Evolutionary conservation across 2,113 vertebrate species (phyloP).

Genomic region (Varanus salvator): DNA sequence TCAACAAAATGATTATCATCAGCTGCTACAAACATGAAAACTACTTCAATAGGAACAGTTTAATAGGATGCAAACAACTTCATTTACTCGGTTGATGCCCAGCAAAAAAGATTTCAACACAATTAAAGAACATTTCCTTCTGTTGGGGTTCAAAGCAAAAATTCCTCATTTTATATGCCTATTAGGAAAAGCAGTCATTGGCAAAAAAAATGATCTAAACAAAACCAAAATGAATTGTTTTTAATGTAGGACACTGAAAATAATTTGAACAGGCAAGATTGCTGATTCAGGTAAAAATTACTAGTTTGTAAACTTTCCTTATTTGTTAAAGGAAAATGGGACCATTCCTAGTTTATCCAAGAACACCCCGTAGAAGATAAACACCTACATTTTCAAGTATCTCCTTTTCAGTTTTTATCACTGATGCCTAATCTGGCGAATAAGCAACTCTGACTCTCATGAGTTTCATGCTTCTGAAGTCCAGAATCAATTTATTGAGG

Average conservation of each 20-base stretch:
- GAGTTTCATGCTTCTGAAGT: rapidly evolving
- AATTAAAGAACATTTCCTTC: background rate
- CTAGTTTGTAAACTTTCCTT: background rate
- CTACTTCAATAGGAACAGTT: background rate
- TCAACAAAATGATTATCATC: background rate
- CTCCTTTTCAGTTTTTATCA: background rate
- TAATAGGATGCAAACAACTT: background rate
- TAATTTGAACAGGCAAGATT: background rate
- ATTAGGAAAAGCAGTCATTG: background rate
- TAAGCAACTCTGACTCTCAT: background rate
- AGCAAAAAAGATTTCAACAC: background rate
- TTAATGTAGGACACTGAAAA: background rate
- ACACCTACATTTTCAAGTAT: background rate
- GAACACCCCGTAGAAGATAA: background rate
- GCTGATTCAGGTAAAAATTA: background rate
- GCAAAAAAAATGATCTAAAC: background rate
- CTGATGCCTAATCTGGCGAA: background rate
- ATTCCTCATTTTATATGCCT: background rate
- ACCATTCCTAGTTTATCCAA: background rate
- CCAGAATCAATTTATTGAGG: conserved; percentile 82
- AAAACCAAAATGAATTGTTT: background rate
- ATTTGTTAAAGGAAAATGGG: background rate
- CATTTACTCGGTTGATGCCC: background rate
- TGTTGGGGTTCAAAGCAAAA: background rate
- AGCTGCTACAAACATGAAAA: background rate